A percentile compares a stretch with the other conserved stretches of the same genome.
These are phyloP conservation scores for Apomyelois bistriatella DNA, from an alignment of 2,888 invertebrate species.

Conservation along the genomic window DNA sequence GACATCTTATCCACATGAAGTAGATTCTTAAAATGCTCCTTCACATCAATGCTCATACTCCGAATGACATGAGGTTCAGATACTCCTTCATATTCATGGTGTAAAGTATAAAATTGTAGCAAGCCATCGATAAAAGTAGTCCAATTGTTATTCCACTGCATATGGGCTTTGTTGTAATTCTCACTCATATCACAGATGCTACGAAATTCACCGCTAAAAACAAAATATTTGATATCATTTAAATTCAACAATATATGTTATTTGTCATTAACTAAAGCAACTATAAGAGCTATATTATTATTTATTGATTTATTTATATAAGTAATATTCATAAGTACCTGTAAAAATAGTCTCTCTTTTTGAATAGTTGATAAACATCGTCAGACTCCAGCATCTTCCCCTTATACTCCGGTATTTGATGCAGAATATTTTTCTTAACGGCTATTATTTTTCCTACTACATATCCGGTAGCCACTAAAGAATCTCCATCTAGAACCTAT, in stretches of 20 bases:
- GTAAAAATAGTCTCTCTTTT: constrained; percentile 37
- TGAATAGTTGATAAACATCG: constrained; percentile 40
- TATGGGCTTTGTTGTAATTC: constrained; percentile 42
- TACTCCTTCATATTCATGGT: constrained; percentile 78
- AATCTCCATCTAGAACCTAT: constrained; percentile 37
- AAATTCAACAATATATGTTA: not conserved
- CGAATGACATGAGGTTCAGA: constrained; percentile 78
- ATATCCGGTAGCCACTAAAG: constrained; percentile 38
- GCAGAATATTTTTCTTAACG: not conserved
- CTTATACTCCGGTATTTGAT: constrained; percentile 2
- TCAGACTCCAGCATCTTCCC: constrained; percentile 27
- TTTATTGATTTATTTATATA: too few relatives aligned
- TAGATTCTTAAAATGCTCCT: constrained; percentile 25
- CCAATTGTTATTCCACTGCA: constrained; percentile 88
- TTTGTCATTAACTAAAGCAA: not conserved
- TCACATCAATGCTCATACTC: constrained; percentile 36
- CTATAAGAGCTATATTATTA: too few relatives aligned
- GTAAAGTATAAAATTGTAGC: constrained; percentile 87
- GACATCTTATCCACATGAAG: constrained; percentile 15
- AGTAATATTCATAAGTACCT: constrained; percentile 28
- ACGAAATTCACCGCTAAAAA: constrained; percentile 42
- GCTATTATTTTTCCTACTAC: constrained; percentile 16
- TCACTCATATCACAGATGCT: constrained; percentile 37
- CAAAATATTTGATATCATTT: not conserved
- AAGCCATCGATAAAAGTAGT: constrained; percentile 89